Conservation (phyloP, 2,797 vertebrate genomes). For the Galagoides demidoff region DNA sequence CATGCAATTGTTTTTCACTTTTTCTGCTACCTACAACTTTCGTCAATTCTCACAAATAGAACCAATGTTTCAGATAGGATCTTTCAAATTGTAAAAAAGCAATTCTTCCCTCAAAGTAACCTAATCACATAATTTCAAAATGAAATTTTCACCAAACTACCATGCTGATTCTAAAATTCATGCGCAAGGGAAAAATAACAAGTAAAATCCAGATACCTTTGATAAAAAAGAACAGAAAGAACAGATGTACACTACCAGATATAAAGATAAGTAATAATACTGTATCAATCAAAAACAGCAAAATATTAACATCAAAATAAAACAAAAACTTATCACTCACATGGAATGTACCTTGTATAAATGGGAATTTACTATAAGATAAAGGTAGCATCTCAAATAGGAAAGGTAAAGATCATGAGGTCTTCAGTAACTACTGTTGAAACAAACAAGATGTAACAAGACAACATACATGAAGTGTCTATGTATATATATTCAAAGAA, state of each 20-base stretch:
- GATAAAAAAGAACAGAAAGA: background rate
- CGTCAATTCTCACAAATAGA: constrained; percentile 9
- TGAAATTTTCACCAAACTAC: background rate
- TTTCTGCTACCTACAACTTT: background rate
- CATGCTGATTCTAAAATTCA: constrained; percentile 46
- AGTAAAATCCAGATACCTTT: background rate
- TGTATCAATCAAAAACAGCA: background rate
- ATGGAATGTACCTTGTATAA: background rate
- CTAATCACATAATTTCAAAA: background rate
- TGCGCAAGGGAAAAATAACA: background rate
- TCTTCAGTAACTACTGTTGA: constrained; percentile 19
- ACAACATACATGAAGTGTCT: background rate
- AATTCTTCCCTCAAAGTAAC: background rate
- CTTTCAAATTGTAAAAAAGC: background rate
- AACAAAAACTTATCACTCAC: background rate
- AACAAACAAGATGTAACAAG: background rate
- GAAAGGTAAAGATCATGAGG: constrained; percentile 17
- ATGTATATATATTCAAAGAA: background rate
- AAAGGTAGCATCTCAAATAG: constrained; percentile 26
- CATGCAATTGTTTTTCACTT: background rate
- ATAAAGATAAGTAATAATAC: background rate
- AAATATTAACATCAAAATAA: constrained; percentile 45
- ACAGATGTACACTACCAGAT: background rate
- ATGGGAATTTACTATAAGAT: background rate
- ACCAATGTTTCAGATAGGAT: background rate